These are phyloP conservation scores for Rhaphigaster nebulosa DNA, from an alignment of 2,888 invertebrate genomes.

Conservation along the genomic window DNA sequence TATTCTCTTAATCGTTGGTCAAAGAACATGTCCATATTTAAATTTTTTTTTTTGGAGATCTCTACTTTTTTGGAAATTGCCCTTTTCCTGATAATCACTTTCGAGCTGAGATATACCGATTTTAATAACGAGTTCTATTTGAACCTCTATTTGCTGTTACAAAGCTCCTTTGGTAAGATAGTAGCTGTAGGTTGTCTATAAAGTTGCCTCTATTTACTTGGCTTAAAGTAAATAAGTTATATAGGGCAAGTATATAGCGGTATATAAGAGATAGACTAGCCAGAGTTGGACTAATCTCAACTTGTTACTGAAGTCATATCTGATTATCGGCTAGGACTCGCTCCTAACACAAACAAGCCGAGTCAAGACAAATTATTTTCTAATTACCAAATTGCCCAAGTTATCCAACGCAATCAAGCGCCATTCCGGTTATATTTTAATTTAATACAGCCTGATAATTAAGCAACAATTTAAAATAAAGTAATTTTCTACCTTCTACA, in stretches of 20 bases:
- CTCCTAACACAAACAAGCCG: neutral
- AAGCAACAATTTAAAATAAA: neutral
- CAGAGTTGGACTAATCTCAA: neutral
- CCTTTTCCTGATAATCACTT: too few relatives aligned
- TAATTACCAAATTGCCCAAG: neutral
- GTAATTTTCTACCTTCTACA: neutral
- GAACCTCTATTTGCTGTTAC: neutral
- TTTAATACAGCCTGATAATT: neutral
- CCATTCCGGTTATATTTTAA: neutral
- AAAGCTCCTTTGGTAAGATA: neutral
- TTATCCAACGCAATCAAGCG: neutral
- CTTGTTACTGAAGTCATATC: conserved; percentile 7
- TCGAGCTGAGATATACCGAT: neutral
- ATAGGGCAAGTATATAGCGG: neutral
- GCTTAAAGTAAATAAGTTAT: neutral
- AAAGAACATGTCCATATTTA: too few relatives aligned
- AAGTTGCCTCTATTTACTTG: neutral
- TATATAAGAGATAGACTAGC: neutral
- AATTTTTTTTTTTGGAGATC: too few relatives aligned
- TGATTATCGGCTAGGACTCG: neutral
- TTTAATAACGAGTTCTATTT: neutral
- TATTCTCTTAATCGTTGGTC: too few relatives aligned
- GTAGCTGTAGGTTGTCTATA: neutral
- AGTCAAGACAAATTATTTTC: conserved; percentile 31
- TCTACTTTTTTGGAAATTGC: neutral